Base-by-base conservation (phyloP, 2,888 invertebrate species). In the Drosophila peninsularis region DNA sequence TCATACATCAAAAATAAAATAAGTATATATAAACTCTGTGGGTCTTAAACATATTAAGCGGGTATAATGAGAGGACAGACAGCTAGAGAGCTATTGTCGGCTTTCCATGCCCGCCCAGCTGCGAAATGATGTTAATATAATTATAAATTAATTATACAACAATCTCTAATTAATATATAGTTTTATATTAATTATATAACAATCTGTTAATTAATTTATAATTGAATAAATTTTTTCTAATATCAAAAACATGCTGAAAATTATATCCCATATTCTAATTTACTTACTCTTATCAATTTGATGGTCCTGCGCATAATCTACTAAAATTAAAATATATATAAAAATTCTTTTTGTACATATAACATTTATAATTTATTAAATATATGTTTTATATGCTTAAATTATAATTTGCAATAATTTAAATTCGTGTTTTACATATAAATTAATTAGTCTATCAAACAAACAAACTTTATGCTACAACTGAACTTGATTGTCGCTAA, bases 371-470 rank as follows among this genome's bases (percentile, higher is more conserved):
- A 32, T 19, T 30, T 39, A 32, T 60, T 60, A 62, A 61, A 13
- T 42, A 55, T 57, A 36, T n/a, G 41, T 75, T 63, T 57, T 42
- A 50, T 27, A 32, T 62, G 41, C 32, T 24, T 62, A 54, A 17
- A 3, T 41, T 62, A 50, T 19, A 50, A 21, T 71, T 41, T 44
- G 30, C 24, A 80, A 68, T 84, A 82, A 82, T 50, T 75, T 72
- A 71, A 80, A 68, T 76, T 76, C 63, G 62, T 56, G 36, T 1
- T 24, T 55, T 36, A 49, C 32, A 44, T 32, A 49, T 56, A 36
- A 50, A 36, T 37, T 57, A 52, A 54, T 37, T 54, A 10, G 5
- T 19, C 41, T 52, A 41, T 36, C 30, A 45, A 32, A 37, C 27
- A 34, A 44, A 47, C 11, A 44, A 21, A 45, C 27, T 32, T 32